Evolutionary conservation across 2,888 invertebrate species (phyloP).

Genomic region (Gortyna flavago): DNA sequence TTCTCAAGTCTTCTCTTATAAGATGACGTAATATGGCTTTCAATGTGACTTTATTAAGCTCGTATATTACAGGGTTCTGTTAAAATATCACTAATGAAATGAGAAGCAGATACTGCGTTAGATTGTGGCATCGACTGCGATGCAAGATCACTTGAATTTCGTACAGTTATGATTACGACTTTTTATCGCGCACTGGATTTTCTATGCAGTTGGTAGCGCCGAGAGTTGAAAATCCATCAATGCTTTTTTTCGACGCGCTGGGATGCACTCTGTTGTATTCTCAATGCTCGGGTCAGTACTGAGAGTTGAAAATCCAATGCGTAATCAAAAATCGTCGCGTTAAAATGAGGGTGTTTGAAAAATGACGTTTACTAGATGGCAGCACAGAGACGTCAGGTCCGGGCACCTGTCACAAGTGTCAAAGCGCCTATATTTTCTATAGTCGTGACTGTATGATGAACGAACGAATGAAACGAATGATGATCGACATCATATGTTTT

Average conservation of each 20-base stretch:
- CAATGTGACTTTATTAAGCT: conserved; percentile 17
- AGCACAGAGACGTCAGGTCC: too few relatives aligned
- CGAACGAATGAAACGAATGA: too few relatives aligned
- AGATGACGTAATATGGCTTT: not conserved
- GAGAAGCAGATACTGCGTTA: not conserved
- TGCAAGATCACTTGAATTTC: not conserved
- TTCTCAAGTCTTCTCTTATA: not conserved
- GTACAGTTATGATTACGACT: not conserved
- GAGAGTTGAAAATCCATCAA: not conserved
- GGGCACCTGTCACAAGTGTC: too few relatives aligned
- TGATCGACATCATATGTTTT: too few relatives aligned
- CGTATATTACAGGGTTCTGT: conserved; percentile 50
- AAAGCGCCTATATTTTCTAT: too few relatives aligned
- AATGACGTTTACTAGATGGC: too few relatives aligned
- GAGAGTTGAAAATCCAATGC: not conserved
- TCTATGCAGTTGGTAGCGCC: too few relatives aligned
- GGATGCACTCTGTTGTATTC: not conserved
- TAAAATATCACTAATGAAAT: conserved; percentile 16
- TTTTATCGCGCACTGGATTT: too few relatives aligned
- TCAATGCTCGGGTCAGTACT: not conserved
- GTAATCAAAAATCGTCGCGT: not conserved
- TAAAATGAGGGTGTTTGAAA: too few relatives aligned
- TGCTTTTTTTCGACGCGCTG: not conserved
- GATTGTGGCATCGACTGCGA: not conserved
- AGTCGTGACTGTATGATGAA: too few relatives aligned